Evolutionary conservation across 2,113 vertebrate genomes (phyloP).

Genomic region (Nothoprocta perdicaria): DNA sequence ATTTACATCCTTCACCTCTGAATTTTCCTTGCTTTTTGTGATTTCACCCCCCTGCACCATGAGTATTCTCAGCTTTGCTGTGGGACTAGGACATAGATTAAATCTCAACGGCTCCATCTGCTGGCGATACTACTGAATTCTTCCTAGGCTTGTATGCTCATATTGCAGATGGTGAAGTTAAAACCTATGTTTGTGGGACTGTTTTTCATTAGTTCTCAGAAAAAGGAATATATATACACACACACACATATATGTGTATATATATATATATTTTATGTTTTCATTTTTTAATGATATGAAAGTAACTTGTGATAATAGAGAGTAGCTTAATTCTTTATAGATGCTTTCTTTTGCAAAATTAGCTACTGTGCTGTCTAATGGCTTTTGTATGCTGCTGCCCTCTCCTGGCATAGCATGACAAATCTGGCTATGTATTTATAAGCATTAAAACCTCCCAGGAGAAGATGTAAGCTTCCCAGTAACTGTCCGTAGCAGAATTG

Average conservation of each 20-base stretch:
- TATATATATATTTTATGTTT: background rate
- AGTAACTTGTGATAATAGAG: background rate
- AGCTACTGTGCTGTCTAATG: fast-evolving
- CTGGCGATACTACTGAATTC: background rate
- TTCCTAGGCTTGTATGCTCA: background rate
- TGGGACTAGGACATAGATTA: fast-evolving
- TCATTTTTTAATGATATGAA: background rate
- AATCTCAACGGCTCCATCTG: slow-evolving; percentile 11
- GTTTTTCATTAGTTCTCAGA: background rate
- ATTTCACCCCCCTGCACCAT: fast-evolving
- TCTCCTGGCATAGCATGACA: background rate
- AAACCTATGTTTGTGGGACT: background rate
- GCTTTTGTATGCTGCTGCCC: background rate
- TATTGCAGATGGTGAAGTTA: fast-evolving
- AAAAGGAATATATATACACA: too few relatives aligned
- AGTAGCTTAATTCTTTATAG: background rate
- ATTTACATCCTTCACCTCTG: fast-evolving
- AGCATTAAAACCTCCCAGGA: background rate
- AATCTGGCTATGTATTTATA: background rate
- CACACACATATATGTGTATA: too few relatives aligned
- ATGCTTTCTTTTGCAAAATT: background rate
- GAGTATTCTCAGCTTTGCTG: fast-evolving
- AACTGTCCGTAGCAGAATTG: fast-evolving
- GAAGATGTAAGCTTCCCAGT: background rate
- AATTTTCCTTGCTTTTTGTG: background rate